A percentile compares a stretch with the other conserved stretches of the same genome.
Conservation (phyloP, 2,113 vertebrate species). For the Ptilonorhynchus violaceus region DNA sequence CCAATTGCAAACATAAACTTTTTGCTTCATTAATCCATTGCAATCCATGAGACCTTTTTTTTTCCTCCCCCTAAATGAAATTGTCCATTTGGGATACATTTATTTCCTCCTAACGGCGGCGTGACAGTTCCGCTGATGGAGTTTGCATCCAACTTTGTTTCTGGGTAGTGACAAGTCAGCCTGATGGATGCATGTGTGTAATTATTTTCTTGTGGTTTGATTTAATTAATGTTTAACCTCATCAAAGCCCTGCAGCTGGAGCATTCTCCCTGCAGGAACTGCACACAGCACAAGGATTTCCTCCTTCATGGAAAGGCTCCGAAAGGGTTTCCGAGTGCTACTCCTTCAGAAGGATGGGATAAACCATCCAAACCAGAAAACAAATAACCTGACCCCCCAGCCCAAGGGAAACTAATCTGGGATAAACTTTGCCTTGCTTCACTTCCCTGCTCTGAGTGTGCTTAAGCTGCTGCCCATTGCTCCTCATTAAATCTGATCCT, state of each 20-base stretch:
- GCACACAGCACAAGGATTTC: slow-evolving; percentile 35
- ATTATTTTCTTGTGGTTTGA: slow-evolving; percentile 71
- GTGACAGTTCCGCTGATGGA: slow-evolving; percentile 72
- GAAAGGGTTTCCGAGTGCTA: background rate
- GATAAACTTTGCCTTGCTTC: background rate
- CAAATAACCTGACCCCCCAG: background rate
- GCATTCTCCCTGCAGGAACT: slow-evolving; percentile 32
- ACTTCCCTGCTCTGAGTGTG: background rate
- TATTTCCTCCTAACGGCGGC: slow-evolving; percentile 72
- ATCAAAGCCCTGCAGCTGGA: slow-evolving; percentile 66
- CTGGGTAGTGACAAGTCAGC: slow-evolving; percentile 64
- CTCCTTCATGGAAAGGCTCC: background rate
- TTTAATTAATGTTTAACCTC: slow-evolving; percentile 79
- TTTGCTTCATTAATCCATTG: slow-evolving; percentile 79
- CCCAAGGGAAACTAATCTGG: background rate
- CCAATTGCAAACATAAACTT: slow-evolving; percentile 70
- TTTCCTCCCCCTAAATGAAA: slow-evolving; percentile 58
- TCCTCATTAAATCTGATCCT: slow-evolving; percentile 44
- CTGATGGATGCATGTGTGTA: slow-evolving; percentile 69
- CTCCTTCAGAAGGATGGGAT: background rate
- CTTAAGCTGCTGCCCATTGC: background rate
- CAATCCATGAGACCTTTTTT: slow-evolving; percentile 21
- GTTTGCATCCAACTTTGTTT: slow-evolving; percentile 71
- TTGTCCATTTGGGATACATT: slow-evolving; percentile 79
- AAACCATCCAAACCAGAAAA: background rate